Evolutionary conservation across 35 echinoderm and acorn worm species (phyloP).

Genomic region (Lytechinus pictus): DNA sequence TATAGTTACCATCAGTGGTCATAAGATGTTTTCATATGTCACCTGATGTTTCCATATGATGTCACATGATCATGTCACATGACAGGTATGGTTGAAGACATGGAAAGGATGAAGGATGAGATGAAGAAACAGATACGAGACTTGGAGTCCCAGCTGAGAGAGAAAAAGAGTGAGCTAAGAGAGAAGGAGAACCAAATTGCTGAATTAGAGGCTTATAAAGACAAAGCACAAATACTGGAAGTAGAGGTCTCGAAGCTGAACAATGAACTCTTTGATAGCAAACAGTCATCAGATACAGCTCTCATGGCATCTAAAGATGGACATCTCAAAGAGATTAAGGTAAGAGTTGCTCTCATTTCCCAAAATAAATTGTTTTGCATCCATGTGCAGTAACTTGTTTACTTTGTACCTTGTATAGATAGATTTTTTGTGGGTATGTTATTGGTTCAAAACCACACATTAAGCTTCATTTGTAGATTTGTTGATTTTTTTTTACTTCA

Average conservation of each 20-base stretch:
- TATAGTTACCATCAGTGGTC: no score
- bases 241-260: conserved; percentile 44
- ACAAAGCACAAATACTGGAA: conserved; percentile 20
- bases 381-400: neutral
- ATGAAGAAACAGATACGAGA: conserved; percentile 57
- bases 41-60: neutral
- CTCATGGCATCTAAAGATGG: neutral
- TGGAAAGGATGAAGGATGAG: conserved; percentile 51
- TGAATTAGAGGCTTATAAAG: conserved; percentile 53
- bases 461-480: neutral
- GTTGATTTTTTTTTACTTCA: neutral
- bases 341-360: neutral
- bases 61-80: neutral
- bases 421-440: neutral
- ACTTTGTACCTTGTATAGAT: neutral
- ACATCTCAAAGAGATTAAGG: conserved; percentile 9
- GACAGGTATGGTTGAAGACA: conserved; percentile 8
- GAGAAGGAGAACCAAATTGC: conserved; percentile 46
- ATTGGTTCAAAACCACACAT: neutral
- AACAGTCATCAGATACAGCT: neutral
- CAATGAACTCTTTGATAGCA: neutral
- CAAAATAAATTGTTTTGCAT: neutral
- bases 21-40: no score
- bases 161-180: conserved; percentile 52
- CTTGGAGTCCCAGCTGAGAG: conserved; percentile 52